Percentiles rank a stretch among this genome's conserved stretches.
Evolutionary conservation across 2,113 vertebrate species (phyloP).

Genomic region (Hystrix brachyura): DNA sequence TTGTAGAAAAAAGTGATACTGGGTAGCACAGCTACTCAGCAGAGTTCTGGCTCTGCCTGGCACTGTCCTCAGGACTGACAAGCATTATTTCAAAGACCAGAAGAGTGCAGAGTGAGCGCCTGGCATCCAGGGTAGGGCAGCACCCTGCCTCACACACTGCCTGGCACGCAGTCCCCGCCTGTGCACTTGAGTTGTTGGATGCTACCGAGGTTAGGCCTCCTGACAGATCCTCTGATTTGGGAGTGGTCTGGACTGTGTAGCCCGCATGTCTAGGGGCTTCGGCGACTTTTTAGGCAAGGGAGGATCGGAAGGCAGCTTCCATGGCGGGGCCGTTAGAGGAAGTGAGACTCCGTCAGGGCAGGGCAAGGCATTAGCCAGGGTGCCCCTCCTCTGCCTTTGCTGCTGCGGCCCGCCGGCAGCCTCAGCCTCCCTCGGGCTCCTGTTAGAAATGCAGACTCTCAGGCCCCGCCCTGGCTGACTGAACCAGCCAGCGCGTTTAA

Average conservation of each 20-base stretch:
- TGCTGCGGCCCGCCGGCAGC: neutral
- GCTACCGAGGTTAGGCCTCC: neutral
- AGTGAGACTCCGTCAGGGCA: neutral
- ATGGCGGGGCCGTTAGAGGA: neutral
- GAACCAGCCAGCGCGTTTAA: neutral
- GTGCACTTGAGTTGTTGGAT: rapidly evolving
- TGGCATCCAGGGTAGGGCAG: neutral
- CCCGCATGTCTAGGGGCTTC: neutral
- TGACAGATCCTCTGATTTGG: neutral
- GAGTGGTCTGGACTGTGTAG: neutral
- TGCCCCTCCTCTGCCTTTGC: rapidly evolving
- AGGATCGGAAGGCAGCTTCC: neutral
- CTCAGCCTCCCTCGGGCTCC: neutral
- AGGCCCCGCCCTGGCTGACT: neutral
- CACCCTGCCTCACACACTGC: rapidly evolving
- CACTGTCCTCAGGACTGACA: neutral
- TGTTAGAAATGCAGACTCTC: neutral
- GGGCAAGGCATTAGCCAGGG: neutral
- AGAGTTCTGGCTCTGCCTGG: neutral
- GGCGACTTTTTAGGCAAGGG: neutral
- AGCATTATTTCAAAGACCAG: neutral
- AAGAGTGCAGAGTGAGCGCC: no score
- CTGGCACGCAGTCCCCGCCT: neutral
- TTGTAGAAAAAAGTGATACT: neutral
- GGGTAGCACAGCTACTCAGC: neutral